Base-by-base conservation (phyloP, 2,888 invertebrate species). In the Chrysolina haemoptera region DNA sequence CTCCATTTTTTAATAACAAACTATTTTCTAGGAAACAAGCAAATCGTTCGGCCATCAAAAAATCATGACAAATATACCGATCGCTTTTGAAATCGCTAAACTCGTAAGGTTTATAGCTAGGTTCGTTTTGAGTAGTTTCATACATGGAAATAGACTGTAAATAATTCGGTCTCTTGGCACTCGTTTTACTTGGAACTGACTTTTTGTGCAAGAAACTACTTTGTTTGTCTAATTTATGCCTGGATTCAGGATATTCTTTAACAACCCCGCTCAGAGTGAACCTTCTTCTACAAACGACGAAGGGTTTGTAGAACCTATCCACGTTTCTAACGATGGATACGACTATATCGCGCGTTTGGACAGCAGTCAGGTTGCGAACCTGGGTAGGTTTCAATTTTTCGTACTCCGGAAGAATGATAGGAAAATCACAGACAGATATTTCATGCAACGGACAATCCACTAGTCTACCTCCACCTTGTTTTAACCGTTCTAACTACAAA, bases 261-360 rank as follows among this genome's bases (percentile, higher is more conserved):
- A 82, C 79, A 46, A 87, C 87, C 16, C 89, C 89, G 5, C 83
- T 82, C n/a, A 86, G 82, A 2, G 87, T 87, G 66, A 86, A 87
- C 63, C 82, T 81, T 71, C 88, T 84, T 43, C 88, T 83, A 71
- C 85, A 86, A 48, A 76, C 79, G 10, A 84, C 82, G 74, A 84
- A 83, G 2, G 88, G 87, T 74, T 84, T 86, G 80, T 89, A 89
- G 82, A 89, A 89, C 76, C 83, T 83, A 80, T 89, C 88, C 20
- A 85, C 84, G 65, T 85, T 84, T 48, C 85, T 79, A 46, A 89
- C 84, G 18, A 89, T 88, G n/a, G 84, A 83, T 66, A 83, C 84
- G 0, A 89, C 87, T 12, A 87, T 80, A 70, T 83, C 82, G 6
- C 76, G 70, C 11, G 79, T 78, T n/a, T 76, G 72, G 80, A 76